Percentiles rank a stretch among this genome's conserved stretches.
These are phyloP conservation scores for Camponotus pennsylvanicus DNA, from an alignment of 1,140 invertebrate genomes.

Conservation along the genomic window DNA sequence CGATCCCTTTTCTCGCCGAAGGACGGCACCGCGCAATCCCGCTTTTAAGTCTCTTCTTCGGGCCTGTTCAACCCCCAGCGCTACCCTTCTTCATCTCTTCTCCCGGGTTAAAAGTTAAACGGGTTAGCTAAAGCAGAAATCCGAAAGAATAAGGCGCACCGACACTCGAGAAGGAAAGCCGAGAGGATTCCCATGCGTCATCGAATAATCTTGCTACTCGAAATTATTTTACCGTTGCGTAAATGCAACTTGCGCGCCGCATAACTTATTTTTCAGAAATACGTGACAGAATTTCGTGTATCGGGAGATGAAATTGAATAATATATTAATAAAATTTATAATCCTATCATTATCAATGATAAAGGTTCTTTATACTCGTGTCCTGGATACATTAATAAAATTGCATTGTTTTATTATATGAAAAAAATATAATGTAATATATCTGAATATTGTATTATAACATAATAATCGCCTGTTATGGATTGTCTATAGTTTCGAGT, in stretches of 20 bases:
- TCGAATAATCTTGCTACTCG: conserved; percentile 20
- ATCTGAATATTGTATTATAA: conserved; percentile 17
- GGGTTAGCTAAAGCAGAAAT: conserved; percentile 61
- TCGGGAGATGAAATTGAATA: conserved; percentile 23
- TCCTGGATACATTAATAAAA: conserved; percentile 9
- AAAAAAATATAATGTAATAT: conserved; percentile 31
- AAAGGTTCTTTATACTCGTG: background rate
- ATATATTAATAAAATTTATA: conserved; percentile 5
- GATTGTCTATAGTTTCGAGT: background rate
- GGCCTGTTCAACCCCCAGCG: conserved; percentile 28
- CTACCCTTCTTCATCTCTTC: conserved; percentile 37
- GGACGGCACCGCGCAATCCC: conserved; percentile 33
- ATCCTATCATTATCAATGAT: conserved; percentile 7
- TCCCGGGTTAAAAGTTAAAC: conserved; percentile 70
- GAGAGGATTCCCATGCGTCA: conserved; percentile 28
- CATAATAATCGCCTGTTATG: conserved; percentile 27
- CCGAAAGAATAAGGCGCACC: conserved; percentile 34
- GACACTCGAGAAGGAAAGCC: conserved; percentile 51
- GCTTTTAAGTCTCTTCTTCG: conserved; percentile 57
- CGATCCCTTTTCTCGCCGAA: conserved; percentile 59
- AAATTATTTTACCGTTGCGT: conserved; percentile 29
- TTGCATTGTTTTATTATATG: conserved; percentile 24
- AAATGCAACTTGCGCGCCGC: background rate
- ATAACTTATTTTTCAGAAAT: conserved; percentile 18
- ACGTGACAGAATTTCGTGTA: background rate